A percentile compares a stretch with the other conserved stretches of the same genome.
phyloP scores from a whole-genome alignment of 53 echinoderm and acorn worm species.

The Patiria pectinifera region DNA sequence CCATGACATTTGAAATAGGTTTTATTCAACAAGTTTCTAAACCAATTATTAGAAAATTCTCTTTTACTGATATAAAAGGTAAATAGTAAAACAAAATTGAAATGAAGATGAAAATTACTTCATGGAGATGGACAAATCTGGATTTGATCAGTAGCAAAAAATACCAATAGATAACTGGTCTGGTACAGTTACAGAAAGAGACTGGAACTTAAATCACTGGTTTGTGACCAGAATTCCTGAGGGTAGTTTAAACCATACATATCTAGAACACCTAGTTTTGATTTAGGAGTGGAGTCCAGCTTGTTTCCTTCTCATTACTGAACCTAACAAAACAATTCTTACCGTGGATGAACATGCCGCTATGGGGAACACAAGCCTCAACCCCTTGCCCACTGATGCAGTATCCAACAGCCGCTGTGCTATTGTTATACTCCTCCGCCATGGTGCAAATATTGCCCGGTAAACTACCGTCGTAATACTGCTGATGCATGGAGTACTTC shows the following conservation, averaged over 20 bases:
- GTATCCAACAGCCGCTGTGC: slow-evolving; percentile 44
- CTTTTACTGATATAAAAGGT: too few relatives aligned
- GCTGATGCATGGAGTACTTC: slow-evolving; percentile 63
- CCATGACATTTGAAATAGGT: too few relatives aligned
- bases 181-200: too few relatives aligned
- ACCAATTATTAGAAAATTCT: too few relatives aligned
- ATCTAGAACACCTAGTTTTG: neutral
- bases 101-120: too few relatives aligned
- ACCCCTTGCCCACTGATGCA: slow-evolving; percentile 50
- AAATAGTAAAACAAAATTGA: too few relatives aligned
- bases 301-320: neutral
- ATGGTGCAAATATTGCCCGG: slow-evolving; percentile 50
- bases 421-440: slow-evolving; percentile 52
- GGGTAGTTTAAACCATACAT: neutral
- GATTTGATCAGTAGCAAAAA: too few relatives aligned
- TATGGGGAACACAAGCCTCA: slow-evolving; percentile 54
- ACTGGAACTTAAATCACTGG: neutral
- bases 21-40: too few relatives aligned
- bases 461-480: slow-evolving; percentile 65
- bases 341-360: slow-evolving; percentile 55
- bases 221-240: neutral
- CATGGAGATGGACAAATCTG: too few relatives aligned
- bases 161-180: too few relatives aligned
- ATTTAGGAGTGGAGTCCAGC: neutral
- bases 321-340: neutral